Evolutionary conservation across 1,140 invertebrate genomes (phyloP), one percentile per base, ranked within the genome.

Genomic region (Brachionus koreanus): DNA sequence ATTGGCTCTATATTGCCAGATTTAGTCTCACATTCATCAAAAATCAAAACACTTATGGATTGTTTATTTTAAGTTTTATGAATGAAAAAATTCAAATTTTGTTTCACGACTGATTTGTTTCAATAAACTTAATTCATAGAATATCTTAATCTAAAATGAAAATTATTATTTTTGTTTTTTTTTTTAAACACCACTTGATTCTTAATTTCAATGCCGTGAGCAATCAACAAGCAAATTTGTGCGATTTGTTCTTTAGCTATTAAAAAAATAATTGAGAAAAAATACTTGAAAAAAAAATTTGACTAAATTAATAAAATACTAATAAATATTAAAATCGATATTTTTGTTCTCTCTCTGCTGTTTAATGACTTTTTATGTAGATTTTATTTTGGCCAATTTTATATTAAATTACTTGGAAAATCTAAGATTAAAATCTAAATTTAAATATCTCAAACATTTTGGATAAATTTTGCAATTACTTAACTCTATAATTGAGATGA

Each of bases 161-260:
- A 25, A 25, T 74, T 19, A 29, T 74, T 74, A 46, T 46, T 74
- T 74, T 74, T 72, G 16, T 72, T 39, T 25, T 35, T 72, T n/a
- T 39, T 72, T 74, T 74, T 74, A 29, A 74, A 74, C 69, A 74
- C 69, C 69, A 74, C 69, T 74, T 74, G 69, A 74, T 46, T 74
- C 69, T 74, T 74, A 74, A 74, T 46, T 74, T 74, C 23, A 74
- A 74, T 74, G 69, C 69, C 69, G 19, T 46, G 33, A 74, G 39
- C 39, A 19, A 74, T 19, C 19, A n/a, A 46, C 49, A 57, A 10
- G n/a, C n/a, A 57, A 57, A 57, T 16, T 19, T 57, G 5, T 57
- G 9, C 49, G 49, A 57, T 9, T 43, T 25, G 39, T 43, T 69
- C 9, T 69, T 69, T 69, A 69, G 65, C 65, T 69, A 42, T 69